A percentile compares a stretch with the other conserved stretches of the same genome.
Conservation (phyloP, 2,113 vertebrate species). For the Aix galericulata region DNA sequence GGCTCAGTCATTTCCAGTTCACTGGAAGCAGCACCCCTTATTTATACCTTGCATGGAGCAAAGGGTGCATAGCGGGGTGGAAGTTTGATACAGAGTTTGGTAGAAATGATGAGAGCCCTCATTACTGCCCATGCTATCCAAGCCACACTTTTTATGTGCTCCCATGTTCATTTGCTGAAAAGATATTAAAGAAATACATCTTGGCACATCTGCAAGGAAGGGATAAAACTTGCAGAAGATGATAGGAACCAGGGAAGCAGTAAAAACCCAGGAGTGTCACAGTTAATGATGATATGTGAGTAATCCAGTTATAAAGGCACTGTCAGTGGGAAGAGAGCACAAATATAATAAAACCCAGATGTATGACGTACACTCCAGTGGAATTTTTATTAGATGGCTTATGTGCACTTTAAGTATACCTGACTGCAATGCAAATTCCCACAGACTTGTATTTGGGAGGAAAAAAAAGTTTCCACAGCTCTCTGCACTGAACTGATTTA, state of each 20-base stretch:
- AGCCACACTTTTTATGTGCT: background rate
- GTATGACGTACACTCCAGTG: slow-evolving; percentile 18
- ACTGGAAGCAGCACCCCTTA: background rate
- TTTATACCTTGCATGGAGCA: background rate
- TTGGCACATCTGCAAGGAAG: slow-evolving; percentile 34
- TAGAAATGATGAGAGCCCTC: background rate
- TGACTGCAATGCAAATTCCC: slow-evolving; percentile 63
- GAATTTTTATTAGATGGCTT: slow-evolving; percentile 71
- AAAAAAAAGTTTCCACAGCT: background rate
- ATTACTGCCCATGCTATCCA: background rate
- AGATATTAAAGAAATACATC: background rate
- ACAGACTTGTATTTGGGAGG: slow-evolving; percentile 1
- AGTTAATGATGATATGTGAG: slow-evolving; percentile 59
- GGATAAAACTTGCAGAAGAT: background rate
- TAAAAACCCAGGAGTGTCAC: slow-evolving; percentile 53
- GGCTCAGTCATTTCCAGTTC: accelerated
- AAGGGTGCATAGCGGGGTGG: accelerated
- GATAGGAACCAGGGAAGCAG: slow-evolving; percentile 37
- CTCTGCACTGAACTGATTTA: background rate
- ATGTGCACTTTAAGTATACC: slow-evolving; percentile 36
- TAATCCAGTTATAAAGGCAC: slow-evolving; percentile 44
- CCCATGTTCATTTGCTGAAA: background rate
- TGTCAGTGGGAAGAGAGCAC: slow-evolving; percentile 61
- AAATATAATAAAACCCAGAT: slow-evolving; percentile 56
- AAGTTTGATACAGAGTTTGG: background rate